phyloP scores from a whole-genome alignment of 2,113 vertebrate species.

The Gymnobelideus leadbeateri region DNA sequence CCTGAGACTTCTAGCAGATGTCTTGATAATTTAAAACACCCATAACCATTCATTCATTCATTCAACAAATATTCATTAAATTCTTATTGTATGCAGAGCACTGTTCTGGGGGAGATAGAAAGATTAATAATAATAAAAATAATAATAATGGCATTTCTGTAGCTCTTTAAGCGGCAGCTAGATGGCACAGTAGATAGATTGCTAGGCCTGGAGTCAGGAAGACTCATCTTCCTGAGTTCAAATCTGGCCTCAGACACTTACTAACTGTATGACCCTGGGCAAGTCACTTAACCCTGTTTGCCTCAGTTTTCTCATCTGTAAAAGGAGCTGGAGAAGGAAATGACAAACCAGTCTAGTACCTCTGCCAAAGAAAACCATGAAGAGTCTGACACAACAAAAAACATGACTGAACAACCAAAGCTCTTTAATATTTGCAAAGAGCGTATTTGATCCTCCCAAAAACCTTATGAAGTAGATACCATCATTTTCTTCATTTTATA shows the following conservation, averaged over 20 bases:
- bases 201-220: background rate
- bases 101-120: background rate
- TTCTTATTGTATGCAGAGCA: background rate
- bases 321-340: background rate
- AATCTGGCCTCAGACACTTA: background rate
- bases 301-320: background rate
- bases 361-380: background rate
- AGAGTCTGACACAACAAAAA: background rate
- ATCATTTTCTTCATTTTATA: background rate
- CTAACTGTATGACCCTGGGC: background rate
- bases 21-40: background rate
- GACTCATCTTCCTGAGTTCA: background rate
- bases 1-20: background rate
- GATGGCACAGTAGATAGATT: background rate
- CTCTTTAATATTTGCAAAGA: background rate
- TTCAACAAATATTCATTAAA: background rate
- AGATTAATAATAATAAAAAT: background rate
- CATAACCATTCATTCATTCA: background rate
- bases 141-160: conserved; percentile 40
- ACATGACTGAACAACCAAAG: background rate
- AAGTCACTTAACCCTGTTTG: background rate
- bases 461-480: background rate
- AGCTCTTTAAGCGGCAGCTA: background rate
- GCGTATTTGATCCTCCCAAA: background rate
- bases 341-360: background rate